Evolutionary conservation across 2,113 vertebrate genomes (phyloP).

Genomic region (Heliornis fulica): DNA sequence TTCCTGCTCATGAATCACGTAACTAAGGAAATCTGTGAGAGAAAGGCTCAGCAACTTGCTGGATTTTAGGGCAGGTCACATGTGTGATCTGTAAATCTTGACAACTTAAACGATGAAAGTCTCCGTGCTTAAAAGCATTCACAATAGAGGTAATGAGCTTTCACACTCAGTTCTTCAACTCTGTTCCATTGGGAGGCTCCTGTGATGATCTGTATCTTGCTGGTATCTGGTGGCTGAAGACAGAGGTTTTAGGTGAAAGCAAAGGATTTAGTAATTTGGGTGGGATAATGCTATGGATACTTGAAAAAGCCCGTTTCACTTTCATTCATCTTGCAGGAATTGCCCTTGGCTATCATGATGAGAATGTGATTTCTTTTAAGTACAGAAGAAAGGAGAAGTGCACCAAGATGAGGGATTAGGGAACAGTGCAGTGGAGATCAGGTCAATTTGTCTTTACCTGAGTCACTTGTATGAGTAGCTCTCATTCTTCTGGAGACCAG

Average conservation of each 20-base stretch:
- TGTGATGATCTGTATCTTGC: not conserved
- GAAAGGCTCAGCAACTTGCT: not conserved
- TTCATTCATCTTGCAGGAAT: not conserved
- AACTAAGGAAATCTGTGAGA: not conserved
- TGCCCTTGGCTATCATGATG: not conserved
- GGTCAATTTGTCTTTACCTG: not conserved
- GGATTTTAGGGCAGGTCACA: not conserved
- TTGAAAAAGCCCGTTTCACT: not conserved
- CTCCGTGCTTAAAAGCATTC: not conserved
- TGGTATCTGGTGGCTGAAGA: not conserved
- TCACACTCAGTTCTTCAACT: not conserved
- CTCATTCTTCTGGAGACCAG: not conserved
- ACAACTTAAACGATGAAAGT: not conserved
- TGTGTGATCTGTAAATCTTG: slow-evolving; percentile 21
- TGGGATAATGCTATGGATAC: not conserved
- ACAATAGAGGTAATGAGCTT: not conserved
- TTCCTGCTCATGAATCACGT: not conserved
- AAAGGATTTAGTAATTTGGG: not conserved
- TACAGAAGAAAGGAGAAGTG: not conserved
- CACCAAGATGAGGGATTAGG: not conserved
- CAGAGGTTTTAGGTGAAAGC: not conserved
- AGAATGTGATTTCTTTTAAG: not conserved
- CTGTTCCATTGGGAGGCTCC: not conserved
- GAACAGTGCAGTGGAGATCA: not conserved
- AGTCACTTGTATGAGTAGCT: not conserved